phyloP scores from a whole-genome alignment of 2,797 vertebrate species.

The Crocidura indochinensis region DNA sequence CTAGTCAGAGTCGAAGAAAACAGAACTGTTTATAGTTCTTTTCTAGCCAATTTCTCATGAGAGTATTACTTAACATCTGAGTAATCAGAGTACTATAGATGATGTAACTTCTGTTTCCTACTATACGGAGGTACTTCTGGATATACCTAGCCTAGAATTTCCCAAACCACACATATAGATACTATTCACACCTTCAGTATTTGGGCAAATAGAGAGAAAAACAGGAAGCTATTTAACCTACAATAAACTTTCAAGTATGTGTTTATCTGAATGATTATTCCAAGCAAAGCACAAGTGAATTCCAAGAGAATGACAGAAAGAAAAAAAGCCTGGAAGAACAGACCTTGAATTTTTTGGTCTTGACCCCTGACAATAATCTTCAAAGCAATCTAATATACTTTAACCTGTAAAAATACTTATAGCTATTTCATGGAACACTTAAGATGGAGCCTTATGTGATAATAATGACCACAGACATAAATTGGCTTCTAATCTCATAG shows the following conservation, averaged over 20 bases:
- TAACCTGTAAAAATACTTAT: background rate
- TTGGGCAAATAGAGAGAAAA: background rate
- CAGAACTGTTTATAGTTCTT: background rate
- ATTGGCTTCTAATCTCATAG: no score
- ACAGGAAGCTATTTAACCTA: slow-evolving; percentile 9
- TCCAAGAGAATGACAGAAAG: background rate
- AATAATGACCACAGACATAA: background rate
- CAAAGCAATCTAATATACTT: slow-evolving; percentile 26
- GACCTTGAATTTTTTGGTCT: slow-evolving; percentile 13
- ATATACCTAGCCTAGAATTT: slow-evolving; percentile 52
- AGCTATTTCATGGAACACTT: background rate
- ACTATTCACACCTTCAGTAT: slow-evolving; percentile 25
- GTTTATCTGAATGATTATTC: background rate
- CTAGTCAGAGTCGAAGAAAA: background rate
- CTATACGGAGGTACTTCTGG: background rate
- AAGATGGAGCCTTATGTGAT: background rate
- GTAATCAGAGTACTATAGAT: slow-evolving; percentile 34
- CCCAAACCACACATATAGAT: slow-evolving; percentile 31
- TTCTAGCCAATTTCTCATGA: slow-evolving; percentile 2
- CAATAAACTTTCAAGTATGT: slow-evolving; percentile 34
- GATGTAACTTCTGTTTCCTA: slow-evolving; percentile 64
- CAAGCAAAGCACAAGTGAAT: background rate
- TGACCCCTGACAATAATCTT: slow-evolving; percentile 7
- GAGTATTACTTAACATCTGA: slow-evolving; percentile 60
- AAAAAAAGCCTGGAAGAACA: background rate